Evolutionary conservation across 1,140 invertebrate genomes (phyloP), one percentile per base, ranked within the genome.

Genomic region (Penaeus vannamei): DNA sequence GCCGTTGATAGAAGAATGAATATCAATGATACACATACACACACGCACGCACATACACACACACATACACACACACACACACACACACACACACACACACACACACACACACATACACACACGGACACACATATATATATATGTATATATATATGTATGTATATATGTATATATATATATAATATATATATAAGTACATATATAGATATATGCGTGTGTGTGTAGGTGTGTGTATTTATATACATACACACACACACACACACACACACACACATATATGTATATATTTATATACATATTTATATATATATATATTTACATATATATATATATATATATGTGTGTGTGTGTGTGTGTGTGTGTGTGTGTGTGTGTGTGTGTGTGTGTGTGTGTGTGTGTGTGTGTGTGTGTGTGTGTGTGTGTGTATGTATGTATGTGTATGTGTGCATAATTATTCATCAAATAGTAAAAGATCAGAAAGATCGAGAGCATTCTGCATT

Each of bases 151-250:
- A 82, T 60, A 53, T 60, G 53, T 29, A 53, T 60, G 53, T 60
- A 53, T 60, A 82, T 60, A 53, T 60, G 46, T 60, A 53, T 3
- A 82, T 60, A 82, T 60, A 82, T 60, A 82, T 60, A 53, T 60
- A 82, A 82, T 60, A 82, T 60, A 82, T 60, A 82, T 60, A 53
- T 46, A 53, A 5, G 7, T 60, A 53, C 17, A 53, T 60, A 82
- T 60, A 82, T 60, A 82, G 3, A 82, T 60, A 82, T 17, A 82
- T 60, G 46, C 17, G 46, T 60, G 36, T 80, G 23, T 53, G 36
- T 80, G 23, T 80, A 80, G 14, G 23, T 80, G 32, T 84, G 23
- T 84, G 32, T 84, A 53, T 84, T 20, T 84, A n/a, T 72, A 76
- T 84, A 36, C 69, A 77, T 84, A 53, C 69, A 0, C 69, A 53